phyloP scores from a whole-genome alignment of 2,797 vertebrate genomes.

The Urocyon cinereoargenteus region DNA sequence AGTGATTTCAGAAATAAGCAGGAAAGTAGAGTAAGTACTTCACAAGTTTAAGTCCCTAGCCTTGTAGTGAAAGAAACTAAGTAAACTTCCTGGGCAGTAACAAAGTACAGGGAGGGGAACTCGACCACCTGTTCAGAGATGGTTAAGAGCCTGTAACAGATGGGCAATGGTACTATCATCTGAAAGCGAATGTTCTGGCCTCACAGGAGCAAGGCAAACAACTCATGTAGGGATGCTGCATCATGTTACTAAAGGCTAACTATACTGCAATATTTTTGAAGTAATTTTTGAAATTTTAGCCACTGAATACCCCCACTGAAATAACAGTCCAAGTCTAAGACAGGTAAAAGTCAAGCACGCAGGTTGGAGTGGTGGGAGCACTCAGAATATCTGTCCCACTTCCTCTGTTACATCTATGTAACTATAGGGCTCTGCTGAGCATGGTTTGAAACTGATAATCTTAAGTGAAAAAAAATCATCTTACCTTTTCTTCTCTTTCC shows the following conservation, averaged over 20 bases:
- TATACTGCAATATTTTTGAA: neutral
- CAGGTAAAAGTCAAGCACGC: neutral
- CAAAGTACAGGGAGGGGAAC: neutral
- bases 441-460: conserved; percentile 12
- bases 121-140: conserved; percentile 33
- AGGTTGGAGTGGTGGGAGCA: neutral
- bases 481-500: conserved; percentile 4
- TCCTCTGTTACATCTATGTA: neutral
- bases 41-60: neutral
- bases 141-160: neutral
- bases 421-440: neutral
- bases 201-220: neutral
- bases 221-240: neutral
- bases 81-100: conserved; percentile 3
- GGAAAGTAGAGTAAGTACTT: neutral
- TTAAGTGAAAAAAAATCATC: neutral
- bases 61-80: neutral
- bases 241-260: conserved; percentile 2
- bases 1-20: conserved; percentile 62
- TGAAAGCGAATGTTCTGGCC: neutral
- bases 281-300: conserved; percentile 56
- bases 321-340: conserved; percentile 42
- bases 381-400: neutral
- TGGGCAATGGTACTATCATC: neutral
- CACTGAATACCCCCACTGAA: conserved; percentile 45